Base-by-base conservation (phyloP, 2,113 vertebrate species). In the Coptodon bakossiorum region DNA sequence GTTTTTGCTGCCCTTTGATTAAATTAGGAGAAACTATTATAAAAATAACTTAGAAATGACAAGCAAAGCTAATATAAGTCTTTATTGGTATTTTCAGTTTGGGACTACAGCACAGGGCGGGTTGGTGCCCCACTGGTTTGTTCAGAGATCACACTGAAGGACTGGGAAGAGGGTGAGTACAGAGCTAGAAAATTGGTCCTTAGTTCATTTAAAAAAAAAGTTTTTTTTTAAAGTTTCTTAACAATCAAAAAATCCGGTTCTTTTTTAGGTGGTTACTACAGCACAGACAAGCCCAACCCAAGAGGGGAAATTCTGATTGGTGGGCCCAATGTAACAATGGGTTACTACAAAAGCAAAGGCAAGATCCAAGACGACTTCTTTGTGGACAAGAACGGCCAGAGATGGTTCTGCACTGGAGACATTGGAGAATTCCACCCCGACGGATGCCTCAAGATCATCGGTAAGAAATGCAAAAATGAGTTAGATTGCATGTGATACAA, bases 331-430 rank as follows among this genome's bases (percentile, higher is more conserved):
- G 98, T 99, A 22, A 96, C 98, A 2, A 97, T 98, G 96, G 98
- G 99, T 29, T 99, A 99, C 95, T 99, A 98, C 93, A 99, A 99
- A 96, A 98, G 97, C 9, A 95, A 98, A 88, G 71, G 80, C 27
- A 97, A 96, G 91, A 99, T 98, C 76, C 94, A 93, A 2, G 94
- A 96, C 27, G 98, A 99, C 91, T 99, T 99, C 91, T 98, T 95
- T 56, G 96, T 98, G 90, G 98, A 99, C 88, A 91, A 94, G 45
- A 97, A 97, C 1, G 98, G 98, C 36, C 98, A 99, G 94, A 96
- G 98, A 19, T 99, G 99, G 99, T 98, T 99, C 59, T 99, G 97
- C 53, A 99, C 99, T 1, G 98, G 99, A 52, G 99, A 99, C 87
- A 98, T 99, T 7, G 99, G 99, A 4, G 98, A 99, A 91, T 97